phyloP scores from a whole-genome alignment of 2,888 invertebrate species.

The Caenorhabditis sp. region DNA sequence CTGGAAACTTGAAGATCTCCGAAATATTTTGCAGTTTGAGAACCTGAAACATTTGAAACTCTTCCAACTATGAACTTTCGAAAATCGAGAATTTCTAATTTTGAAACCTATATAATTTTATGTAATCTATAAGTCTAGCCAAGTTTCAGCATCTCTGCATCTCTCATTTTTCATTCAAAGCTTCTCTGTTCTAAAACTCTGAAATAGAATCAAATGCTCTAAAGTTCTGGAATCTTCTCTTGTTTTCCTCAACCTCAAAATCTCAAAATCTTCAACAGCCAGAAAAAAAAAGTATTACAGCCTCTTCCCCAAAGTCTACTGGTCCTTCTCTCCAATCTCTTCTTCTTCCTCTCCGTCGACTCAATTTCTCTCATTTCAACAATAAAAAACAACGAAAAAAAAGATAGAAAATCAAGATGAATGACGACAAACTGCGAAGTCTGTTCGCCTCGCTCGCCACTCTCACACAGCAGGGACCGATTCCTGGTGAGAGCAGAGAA shows the following conservation, averaged over 20 bases:
- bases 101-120: too few relatives aligned
- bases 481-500: slow-evolving; percentile 69
- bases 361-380: neutral
- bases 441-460: slow-evolving; percentile 72
- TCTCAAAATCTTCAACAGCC: neutral
- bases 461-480: slow-evolving; percentile 71
- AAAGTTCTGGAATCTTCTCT: neutral
- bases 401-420: slow-evolving; percentile 63
- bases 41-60: too few relatives aligned
- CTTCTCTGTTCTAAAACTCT: neutral
- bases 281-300: neutral
- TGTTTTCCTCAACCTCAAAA: neutral
- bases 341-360: neutral
- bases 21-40: too few relatives aligned
- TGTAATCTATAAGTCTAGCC: too few relatives aligned
- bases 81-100: too few relatives aligned
- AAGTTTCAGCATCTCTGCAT: too few relatives aligned
- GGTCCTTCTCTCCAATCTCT: neutral
- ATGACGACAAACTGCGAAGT: slow-evolving; percentile 71
- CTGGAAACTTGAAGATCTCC: too few relatives aligned
- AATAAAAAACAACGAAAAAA: slow-evolving; percentile 4
- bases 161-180: too few relatives aligned
- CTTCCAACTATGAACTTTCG: too few relatives aligned
- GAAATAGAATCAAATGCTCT: too few relatives aligned
- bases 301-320: neutral